Conservation (phyloP, 2,888 invertebrate genomes). For the Hanleya hanleyi region DNA sequence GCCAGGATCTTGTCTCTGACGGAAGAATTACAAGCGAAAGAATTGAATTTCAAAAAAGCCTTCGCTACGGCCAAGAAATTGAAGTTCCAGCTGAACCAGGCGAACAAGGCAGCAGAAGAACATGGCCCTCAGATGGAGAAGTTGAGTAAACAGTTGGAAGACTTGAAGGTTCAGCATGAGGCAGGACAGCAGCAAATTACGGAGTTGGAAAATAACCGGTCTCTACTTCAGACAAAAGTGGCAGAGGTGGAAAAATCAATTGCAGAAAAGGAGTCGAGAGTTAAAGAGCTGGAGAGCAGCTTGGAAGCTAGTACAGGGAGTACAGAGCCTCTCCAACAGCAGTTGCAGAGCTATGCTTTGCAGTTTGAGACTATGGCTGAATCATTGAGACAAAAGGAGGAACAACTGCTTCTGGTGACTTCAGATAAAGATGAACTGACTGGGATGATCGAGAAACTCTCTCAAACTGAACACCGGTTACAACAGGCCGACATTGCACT, state of each 20-base stretch:
- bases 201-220: not conserved
- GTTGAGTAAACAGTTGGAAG: constrained; percentile 17
- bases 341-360: not conserved
- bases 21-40: constrained; percentile 49
- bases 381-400: not conserved
- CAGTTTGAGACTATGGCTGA: not conserved
- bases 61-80: constrained; percentile 64
- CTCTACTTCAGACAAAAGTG: not conserved
- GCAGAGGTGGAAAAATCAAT: too few relatives aligned
- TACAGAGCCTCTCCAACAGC: not conserved
- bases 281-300: too few relatives aligned
- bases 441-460: too few relatives aligned
- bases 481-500: too few relatives aligned
- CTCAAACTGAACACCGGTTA: too few relatives aligned
- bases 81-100: constrained; percentile 55
- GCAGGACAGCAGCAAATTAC: not conserved
- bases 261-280: too few relatives aligned
- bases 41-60: constrained; percentile 57
- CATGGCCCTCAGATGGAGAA: not conserved
- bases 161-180: constrained; percentile 24
- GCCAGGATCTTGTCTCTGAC: constrained; percentile 36
- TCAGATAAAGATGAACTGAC: not conserved
- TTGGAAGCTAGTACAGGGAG: too few relatives aligned
- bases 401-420: not conserved
- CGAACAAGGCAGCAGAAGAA: constrained; percentile 32